phyloP scores from a whole-genome alignment of 2,888 invertebrate species.

The Platypus cylindrus region DNA sequence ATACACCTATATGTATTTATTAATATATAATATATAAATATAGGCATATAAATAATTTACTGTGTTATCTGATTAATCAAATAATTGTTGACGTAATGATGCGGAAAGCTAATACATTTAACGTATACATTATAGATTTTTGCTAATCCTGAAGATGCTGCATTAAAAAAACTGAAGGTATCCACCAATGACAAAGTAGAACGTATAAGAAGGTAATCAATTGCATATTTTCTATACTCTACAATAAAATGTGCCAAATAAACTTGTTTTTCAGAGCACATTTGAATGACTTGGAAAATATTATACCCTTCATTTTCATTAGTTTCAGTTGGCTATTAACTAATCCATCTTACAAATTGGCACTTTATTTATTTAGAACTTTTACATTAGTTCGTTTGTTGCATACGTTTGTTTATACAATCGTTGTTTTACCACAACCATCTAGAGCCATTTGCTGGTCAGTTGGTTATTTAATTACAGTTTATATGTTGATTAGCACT shows the following conservation, averaged over 20 bases:
- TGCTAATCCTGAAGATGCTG: slow-evolving; percentile 38
- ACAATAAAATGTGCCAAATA: not conserved
- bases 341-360: slow-evolving; percentile 37
- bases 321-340: slow-evolving; percentile 47
- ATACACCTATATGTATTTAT: too few relatives aligned
- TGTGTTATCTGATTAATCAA: too few relatives aligned
- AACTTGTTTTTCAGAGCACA: slow-evolving; percentile 42
- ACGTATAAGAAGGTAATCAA: slow-evolving; percentile 34
- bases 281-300: slow-evolving; percentile 57
- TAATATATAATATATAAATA: too few relatives aligned
- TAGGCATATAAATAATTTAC: too few relatives aligned
- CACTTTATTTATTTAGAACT: slow-evolving; percentile 28
- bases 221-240: too few relatives aligned
- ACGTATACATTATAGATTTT: slow-evolving; percentile 33
- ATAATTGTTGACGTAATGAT: too few relatives aligned
- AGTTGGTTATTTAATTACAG: slow-evolving; percentile 22
- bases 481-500: slow-evolving; percentile 24
- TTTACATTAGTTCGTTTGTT: slow-evolving; percentile 21
- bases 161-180: slow-evolving; percentile 22
- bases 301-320: slow-evolving; percentile 47
- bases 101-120: not conserved
- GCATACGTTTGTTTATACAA: slow-evolving; percentile 26
- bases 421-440: slow-evolving; percentile 26
- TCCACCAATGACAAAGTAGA: slow-evolving; percentile 35
- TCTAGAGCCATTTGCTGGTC: slow-evolving; percentile 23